A percentile compares a stretch with the other conserved stretches of the same genome.
phyloP scores from a whole-genome alignment of 2,888 invertebrate species.

The Amorpha juglandis region DNA sequence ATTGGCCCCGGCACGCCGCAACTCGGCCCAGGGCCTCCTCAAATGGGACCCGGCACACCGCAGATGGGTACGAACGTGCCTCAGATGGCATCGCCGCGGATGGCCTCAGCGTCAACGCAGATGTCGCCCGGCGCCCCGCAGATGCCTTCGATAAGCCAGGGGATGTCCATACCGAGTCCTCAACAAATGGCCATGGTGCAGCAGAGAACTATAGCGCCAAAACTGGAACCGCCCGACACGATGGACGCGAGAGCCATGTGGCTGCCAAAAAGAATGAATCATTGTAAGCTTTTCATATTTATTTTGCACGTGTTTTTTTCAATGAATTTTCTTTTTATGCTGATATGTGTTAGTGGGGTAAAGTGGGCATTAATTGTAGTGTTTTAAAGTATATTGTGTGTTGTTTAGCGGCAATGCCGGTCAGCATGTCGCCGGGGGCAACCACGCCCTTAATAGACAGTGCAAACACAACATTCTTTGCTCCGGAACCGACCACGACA shows the following conservation, averaged over 20 bases:
- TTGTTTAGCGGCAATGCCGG: constrained; percentile 72
- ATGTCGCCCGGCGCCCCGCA: constrained; percentile 79
- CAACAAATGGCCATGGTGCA: constrained; percentile 73
- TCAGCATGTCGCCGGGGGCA: constrained; percentile 75
- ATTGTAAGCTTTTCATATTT: constrained; percentile 84
- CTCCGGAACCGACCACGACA: constrained; percentile 67
- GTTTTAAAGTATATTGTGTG: constrained; percentile 25
- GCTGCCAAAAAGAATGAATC: constrained; percentile 87
- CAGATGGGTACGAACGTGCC: constrained; percentile 66
- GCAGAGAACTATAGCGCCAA: constrained; percentile 80
- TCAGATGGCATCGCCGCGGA: constrained; percentile 74
- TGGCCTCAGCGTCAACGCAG: constrained; percentile 73
- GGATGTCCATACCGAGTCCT: constrained; percentile 69
- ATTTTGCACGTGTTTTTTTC: constrained; percentile 49
- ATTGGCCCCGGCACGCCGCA: constrained; percentile 57
- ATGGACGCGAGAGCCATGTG: constrained; percentile 86
- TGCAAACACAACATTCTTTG: constrained; percentile 72
- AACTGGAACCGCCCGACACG: constrained; percentile 85
- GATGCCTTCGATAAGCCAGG: constrained; percentile 72
- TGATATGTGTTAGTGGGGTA: constrained; percentile 30
- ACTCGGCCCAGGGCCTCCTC: constrained; percentile 57
- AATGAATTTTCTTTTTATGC: constrained; percentile 32
- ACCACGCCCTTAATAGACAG: constrained; percentile 76
- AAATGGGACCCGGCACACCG: constrained; percentile 60
- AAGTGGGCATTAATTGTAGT: background rate